A percentile compares a stretch with the other conserved stretches of the same genome.
Conservation (phyloP, 2,113 vertebrate species). For the Bostrychus sinensis region DNA sequence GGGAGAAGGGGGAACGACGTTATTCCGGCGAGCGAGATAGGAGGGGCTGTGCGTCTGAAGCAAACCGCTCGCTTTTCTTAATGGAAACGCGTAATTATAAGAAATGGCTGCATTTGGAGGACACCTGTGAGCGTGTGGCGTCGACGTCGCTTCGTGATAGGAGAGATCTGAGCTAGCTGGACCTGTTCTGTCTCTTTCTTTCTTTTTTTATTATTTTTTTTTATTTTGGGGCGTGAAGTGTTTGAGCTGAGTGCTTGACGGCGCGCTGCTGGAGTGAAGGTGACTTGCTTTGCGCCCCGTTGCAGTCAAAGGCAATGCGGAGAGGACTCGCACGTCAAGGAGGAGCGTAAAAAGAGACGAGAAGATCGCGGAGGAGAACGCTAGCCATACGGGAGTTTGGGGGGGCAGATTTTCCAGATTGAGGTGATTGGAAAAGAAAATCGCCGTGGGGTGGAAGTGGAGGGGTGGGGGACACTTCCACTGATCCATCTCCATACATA, state of each 20-base stretch:
- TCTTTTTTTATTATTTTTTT: background rate
- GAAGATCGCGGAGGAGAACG: background rate
- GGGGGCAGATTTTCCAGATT: slow-evolving; percentile 7
- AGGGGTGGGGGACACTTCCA: slow-evolving; percentile 4
- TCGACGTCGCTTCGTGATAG: slow-evolving; percentile 71
- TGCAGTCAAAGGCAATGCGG: slow-evolving; percentile 83
- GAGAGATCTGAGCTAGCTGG: slow-evolving; percentile 72
- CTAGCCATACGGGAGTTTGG: slow-evolving; percentile 3
- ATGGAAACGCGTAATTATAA: slow-evolving; percentile 82
- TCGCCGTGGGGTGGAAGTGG: slow-evolving; percentile 7
- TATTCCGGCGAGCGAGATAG: background rate
- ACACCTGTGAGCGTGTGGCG: slow-evolving; percentile 63
- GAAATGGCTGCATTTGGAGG: slow-evolving; percentile 78
- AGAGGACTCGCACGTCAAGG: slow-evolving; percentile 71
- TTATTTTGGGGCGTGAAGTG: slow-evolving; percentile 52
- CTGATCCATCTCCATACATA: slow-evolving; percentile 1
- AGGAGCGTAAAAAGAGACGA: background rate
- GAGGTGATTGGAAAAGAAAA: slow-evolving; percentile 1
- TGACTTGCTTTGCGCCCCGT: slow-evolving; percentile 79
- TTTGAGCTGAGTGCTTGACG: slow-evolving; percentile 42
- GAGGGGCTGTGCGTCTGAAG: slow-evolving; percentile 30
- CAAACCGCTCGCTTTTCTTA: slow-evolving; percentile 71
- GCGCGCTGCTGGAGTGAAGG: slow-evolving; percentile 81
- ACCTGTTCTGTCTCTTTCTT: slow-evolving; percentile 19
- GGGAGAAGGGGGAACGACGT: slow-evolving; percentile 6